phyloP scores from a whole-genome alignment of 2,888 invertebrate species.

The Timandra comae region DNA sequence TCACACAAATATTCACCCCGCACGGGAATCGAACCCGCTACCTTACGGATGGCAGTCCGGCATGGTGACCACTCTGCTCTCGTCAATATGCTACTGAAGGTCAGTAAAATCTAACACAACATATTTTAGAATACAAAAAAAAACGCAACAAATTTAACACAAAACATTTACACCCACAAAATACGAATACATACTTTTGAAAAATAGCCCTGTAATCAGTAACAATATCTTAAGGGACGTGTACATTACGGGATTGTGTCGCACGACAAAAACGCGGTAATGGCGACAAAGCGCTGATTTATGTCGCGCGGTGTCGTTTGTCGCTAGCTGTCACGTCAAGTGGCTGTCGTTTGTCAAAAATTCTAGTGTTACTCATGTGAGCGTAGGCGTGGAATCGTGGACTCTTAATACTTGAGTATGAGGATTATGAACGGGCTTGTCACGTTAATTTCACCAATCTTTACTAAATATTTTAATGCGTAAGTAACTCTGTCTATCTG shows the following conservation, averaged over 20 bases:
- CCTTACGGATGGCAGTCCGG: no score
- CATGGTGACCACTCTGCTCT: no score
- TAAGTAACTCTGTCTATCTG: no score
- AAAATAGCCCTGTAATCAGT: conserved; percentile 35
- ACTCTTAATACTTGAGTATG: no score
- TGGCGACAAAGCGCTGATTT: conserved; percentile 39
- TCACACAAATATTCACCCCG: no score
- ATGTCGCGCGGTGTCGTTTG: conserved; percentile 14
- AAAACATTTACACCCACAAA: conserved; percentile 5
- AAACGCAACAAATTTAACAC: conserved; percentile 3
- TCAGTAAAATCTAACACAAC: no score
- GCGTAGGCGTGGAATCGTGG: no score
- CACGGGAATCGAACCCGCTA: no score
- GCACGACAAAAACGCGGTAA: conserved; percentile 43
- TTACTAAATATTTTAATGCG: no score
- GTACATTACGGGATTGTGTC: conserved; percentile 32
- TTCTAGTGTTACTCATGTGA: background rate
- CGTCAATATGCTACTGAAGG: no score
- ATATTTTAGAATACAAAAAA: background rate
- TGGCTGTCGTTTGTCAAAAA: background rate
- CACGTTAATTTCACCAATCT: no score
- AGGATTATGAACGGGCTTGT: no score
- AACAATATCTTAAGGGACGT: conserved; percentile 39
- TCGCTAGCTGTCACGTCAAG: conserved; percentile 1
- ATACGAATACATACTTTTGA: conserved; percentile 12